phyloP scores from a whole-genome alignment of 2,113 vertebrate genomes.

The Danionella cerebrum region DNA sequence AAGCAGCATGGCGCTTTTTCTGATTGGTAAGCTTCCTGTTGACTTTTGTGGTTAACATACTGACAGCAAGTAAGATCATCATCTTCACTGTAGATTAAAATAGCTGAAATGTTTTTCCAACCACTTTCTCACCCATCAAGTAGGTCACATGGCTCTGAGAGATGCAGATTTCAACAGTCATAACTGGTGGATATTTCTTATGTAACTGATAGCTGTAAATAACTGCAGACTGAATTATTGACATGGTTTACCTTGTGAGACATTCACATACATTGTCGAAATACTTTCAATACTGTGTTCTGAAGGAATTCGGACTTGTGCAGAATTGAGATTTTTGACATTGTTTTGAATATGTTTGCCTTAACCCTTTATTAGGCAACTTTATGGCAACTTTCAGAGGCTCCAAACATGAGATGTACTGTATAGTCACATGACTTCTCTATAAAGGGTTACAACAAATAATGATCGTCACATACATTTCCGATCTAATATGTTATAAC shows the following conservation, averaged over 20 bases:
- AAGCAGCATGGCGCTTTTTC: slow-evolving; percentile 3
- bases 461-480: too few species aligned
- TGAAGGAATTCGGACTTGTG: background rate
- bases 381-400: too few species aligned
- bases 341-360: too few species aligned
- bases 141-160: background rate
- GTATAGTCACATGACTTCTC: too few species aligned
- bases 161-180: background rate
- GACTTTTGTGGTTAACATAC: slow-evolving; percentile 38
- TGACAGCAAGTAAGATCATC: slow-evolving; percentile 21
- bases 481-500: too few species aligned
- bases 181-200: background rate
- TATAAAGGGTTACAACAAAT: too few species aligned
- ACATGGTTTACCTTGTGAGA: background rate
- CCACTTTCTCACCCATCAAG: slow-evolving; percentile 18
- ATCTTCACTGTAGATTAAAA: slow-evolving; percentile 20
- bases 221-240: background rate
- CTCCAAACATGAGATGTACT: too few species aligned
- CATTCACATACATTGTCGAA: background rate
- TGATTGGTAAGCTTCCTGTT: slow-evolving; percentile 54
- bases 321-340: too few species aligned
- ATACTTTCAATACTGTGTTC: too few species aligned
- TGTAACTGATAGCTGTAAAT: background rate
- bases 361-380: too few species aligned
- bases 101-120: slow-evolving; percentile 28